Conservation (phyloP, 2,113 vertebrate genomes). For the Lophura nycthemera region DNA sequence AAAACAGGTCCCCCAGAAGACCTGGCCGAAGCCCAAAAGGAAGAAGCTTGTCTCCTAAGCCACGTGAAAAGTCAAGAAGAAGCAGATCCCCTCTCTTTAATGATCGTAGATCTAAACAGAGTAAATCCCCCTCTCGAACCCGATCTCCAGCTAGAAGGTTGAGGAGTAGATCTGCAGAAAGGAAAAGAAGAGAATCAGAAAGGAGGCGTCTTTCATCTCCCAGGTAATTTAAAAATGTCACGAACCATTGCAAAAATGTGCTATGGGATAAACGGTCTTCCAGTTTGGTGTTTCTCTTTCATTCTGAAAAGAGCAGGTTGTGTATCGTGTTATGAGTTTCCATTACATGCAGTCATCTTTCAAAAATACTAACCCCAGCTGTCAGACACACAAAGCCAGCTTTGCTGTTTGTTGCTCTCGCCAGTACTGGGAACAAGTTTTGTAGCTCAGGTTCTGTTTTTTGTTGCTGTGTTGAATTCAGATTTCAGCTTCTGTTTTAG, state of each 20-base stretch:
- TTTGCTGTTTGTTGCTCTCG: not conserved
- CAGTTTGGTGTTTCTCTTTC: not conserved
- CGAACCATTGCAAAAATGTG: accelerated
- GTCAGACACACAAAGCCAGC: not conserved
- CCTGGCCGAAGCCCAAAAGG: conserved; percentile 82
- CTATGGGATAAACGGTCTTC: accelerated
- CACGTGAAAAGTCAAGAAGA: conserved; percentile 81
- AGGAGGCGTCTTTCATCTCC: conserved; percentile 88
- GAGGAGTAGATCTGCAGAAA: conserved; percentile 90
- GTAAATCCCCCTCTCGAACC: conserved; percentile 87
- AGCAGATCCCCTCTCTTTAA: conserved; percentile 80
- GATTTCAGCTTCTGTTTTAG: not conserved
- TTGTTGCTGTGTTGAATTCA: accelerated
- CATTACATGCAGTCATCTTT: not conserved
- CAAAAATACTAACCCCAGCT: not conserved
- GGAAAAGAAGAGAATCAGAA: conserved; percentile 88
- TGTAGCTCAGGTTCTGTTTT: not conserved
- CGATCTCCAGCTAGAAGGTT: conserved; percentile 85
- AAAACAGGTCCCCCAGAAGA: conserved; percentile 92
- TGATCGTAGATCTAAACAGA: conserved; percentile 86
- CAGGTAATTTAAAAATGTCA: conserved; percentile 76
- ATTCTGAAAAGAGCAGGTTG: not conserved
- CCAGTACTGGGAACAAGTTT: not conserved
- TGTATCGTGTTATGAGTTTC: not conserved
- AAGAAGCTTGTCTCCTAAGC: conserved; percentile 90